phyloP scores from a whole-genome alignment of 2,113 vertebrate genomes.

The Protobothrops mucrosquamatus region DNA sequence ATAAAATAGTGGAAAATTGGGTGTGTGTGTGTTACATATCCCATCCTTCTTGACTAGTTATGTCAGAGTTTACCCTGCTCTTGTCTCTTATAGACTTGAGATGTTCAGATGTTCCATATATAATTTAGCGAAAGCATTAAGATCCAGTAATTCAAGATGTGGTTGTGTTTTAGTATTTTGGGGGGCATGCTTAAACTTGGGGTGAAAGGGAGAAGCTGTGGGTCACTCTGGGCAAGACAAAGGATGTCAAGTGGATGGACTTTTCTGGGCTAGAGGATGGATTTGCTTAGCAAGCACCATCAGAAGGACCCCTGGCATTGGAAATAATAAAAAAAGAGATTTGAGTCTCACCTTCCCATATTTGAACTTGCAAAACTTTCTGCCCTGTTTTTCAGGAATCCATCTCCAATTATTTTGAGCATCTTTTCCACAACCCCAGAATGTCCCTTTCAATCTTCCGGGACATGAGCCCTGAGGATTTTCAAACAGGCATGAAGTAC shows the following conservation, averaged over 20 bases:
- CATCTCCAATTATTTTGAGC: constrained; percentile 64
- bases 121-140: not conserved
- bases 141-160: not conserved
- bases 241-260: not conserved
- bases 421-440: constrained; percentile 67
- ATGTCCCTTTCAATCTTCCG: constrained; percentile 67
- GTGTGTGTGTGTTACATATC: not conserved
- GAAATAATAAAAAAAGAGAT: not conserved
- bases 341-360: not conserved
- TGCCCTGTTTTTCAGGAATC: constrained; percentile 59
- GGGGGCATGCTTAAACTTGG: not conserved
- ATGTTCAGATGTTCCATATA: not conserved
- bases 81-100: not conserved
- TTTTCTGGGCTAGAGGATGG: not conserved
- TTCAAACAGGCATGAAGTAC: constrained; percentile 69
- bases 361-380: not conserved
- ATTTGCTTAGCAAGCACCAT: not conserved
- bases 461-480: constrained; percentile 62
- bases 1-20: not conserved
- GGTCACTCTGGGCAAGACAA: not conserved
- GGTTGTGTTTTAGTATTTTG: not conserved
- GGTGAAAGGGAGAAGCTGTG: not conserved
- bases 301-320: not conserved
- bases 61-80: not conserved
- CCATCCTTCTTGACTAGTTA: not conserved